Conservation (phyloP, 1,140 invertebrate species). For the Medauroidea extradentata region DNA sequence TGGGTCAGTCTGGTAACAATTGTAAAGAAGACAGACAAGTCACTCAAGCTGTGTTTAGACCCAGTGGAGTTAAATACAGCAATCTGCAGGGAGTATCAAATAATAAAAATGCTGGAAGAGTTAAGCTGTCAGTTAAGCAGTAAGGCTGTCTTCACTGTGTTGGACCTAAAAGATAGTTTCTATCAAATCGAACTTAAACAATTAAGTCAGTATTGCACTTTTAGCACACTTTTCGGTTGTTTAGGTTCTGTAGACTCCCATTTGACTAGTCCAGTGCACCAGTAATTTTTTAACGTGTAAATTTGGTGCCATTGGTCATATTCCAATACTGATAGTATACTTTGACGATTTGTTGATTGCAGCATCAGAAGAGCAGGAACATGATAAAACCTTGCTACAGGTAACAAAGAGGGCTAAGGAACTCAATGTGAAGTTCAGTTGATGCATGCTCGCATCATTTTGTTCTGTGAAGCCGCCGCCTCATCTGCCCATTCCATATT, state of each 20-base stretch:
- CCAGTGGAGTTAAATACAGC: constrained; percentile 25
- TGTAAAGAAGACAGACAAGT: constrained; percentile 34
- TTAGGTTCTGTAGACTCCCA: constrained; percentile 35
- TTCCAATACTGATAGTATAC: constrained; percentile 35
- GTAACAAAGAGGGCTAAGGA: constrained; percentile 27
- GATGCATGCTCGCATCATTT: too few species aligned
- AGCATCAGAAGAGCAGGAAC: constrained; percentile 22
- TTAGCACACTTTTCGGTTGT: constrained; percentile 27
- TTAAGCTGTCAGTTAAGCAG: constrained; percentile 16
- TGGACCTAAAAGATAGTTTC: constrained; percentile 23
- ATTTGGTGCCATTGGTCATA: constrained; percentile 29
- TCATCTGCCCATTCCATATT: too few species aligned
- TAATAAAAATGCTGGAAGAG: constrained; percentile 16
- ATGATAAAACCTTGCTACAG: constrained; percentile 28
- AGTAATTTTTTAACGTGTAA: constrained; percentile 33
- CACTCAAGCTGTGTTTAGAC: constrained; percentile 39
- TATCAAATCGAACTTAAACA: constrained; percentile 18
- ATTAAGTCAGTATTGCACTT: constrained; percentile 14
- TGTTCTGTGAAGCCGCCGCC: too few species aligned
- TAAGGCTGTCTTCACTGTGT: constrained; percentile 16
- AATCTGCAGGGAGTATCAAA: constrained; percentile 12
- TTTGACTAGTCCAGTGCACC: constrained; percentile 32
- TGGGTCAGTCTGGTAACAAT: constrained; percentile 40
- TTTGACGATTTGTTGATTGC: constrained; percentile 37
- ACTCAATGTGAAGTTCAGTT: constrained; percentile 33